phyloP scores from a whole-genome alignment of 2,113 vertebrate genomes.

The Datnioides undecimradiatus region DNA sequence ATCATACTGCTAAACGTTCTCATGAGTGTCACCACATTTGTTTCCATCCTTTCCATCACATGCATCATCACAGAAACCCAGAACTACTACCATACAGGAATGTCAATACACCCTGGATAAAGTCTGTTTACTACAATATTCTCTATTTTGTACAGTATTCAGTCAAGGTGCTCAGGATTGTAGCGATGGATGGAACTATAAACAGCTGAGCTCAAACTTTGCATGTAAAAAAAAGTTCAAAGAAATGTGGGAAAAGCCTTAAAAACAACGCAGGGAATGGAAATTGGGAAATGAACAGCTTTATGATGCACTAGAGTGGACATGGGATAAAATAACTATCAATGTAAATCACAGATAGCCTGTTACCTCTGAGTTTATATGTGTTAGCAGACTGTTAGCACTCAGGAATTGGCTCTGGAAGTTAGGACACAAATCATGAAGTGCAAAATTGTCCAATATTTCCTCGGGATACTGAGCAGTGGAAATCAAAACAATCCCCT shows the following conservation, averaged over 20 bases:
- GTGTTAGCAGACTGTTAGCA: too few species aligned
- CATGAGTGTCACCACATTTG: conserved; percentile 13
- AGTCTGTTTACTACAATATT: too few species aligned
- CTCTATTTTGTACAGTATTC: too few species aligned
- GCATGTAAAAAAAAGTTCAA: neutral
- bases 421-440: neutral
- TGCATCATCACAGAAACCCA: conserved; percentile 1
- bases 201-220: neutral
- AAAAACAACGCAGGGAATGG: too few species aligned
- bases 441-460: neutral
- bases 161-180: too few species aligned
- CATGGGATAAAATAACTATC: too few species aligned
- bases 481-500: neutral
- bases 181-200: too few species aligned
- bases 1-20: conserved; percentile 23
- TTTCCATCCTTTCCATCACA: conserved; percentile 21
- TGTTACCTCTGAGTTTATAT: too few species aligned
- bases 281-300: too few species aligned
- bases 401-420: neutral
- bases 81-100: neutral
- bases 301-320: too few species aligned
- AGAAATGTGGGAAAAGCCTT: neutral
- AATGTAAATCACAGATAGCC: too few species aligned
- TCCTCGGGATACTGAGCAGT: neutral
- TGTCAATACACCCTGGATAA: neutral